Percentiles rank a stretch among this genome's conserved stretches.
These are phyloP conservation scores for Salvelinus fontinalis DNA, from an alignment of 2,113 vertebrate genomes.

Conservation along the genomic window DNA sequence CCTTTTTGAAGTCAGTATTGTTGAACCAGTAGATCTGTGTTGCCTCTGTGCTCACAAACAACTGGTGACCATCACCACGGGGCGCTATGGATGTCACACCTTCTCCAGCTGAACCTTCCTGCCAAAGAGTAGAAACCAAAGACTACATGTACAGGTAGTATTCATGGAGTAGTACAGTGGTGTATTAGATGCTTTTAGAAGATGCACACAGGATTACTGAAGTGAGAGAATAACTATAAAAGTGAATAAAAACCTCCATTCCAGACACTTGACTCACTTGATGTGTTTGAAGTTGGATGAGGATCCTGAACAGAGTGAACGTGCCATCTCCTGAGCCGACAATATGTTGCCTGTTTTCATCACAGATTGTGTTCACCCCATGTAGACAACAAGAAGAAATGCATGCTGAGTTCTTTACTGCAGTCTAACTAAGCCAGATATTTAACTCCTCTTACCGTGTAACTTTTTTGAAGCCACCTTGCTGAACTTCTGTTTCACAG, in stretches of 20 bases:
- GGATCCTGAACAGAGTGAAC: constrained; percentile 76
- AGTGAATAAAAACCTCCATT: too few species aligned
- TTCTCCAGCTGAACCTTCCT: constrained; percentile 83
- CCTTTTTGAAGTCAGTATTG: constrained; percentile 78
- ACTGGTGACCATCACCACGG: constrained; percentile 78
- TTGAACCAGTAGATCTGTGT: constrained; percentile 78
- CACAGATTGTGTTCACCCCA: constrained; percentile 79
- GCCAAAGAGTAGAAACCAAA: constrained; percentile 8
- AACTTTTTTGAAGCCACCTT: constrained; percentile 61
- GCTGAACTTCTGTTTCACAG: constrained; percentile 76
- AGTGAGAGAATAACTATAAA: background rate
- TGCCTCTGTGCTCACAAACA: constrained; percentile 80
- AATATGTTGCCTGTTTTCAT: constrained; percentile 80
- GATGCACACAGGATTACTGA: too few species aligned
- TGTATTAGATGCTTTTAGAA: too few species aligned
- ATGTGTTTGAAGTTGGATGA: constrained; percentile 77
- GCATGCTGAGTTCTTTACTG: too few species aligned
- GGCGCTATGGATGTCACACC: constrained; percentile 80
- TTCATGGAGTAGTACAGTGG: too few species aligned
- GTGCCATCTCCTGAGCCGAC: constrained; percentile 81
- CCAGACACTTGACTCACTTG: constrained; percentile 72
- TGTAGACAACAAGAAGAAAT: constrained; percentile 38
- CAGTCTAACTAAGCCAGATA: too few species aligned
- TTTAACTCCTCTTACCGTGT: too few species aligned
- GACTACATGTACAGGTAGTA: too few species aligned